Base-by-base conservation (phyloP, 2,797 vertebrate species). In the Carapus acus region DNA sequence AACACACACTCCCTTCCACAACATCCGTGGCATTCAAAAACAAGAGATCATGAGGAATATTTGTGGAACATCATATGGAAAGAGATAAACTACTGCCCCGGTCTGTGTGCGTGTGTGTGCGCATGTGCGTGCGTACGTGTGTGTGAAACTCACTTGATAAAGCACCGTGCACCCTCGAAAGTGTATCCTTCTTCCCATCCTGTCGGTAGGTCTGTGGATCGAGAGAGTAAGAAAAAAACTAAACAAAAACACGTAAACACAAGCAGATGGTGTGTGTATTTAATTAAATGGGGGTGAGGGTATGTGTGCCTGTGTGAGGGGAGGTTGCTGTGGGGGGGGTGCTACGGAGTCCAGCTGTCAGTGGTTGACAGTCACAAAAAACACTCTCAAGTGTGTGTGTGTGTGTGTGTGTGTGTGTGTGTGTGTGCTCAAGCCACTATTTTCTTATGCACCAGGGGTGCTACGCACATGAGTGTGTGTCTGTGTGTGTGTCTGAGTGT, bases 181-280 rank as follows among this genome's bases (percentile, higher is more conserved):
- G 95, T 96, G 69, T 90, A 98, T 16, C 94, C 95, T 87, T 98
- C 95, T 75, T 98, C 94, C 95, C 95, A 98, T 65, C 95, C 95
- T n/a, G 92, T 96, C 43, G 94, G 94, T 77, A 98, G 84, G 84
- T 97, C 95, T 98, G 87, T 33, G 47, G 44, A 43, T 53, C 22
- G 19, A 58, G 36, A 47, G 46, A n/a, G n/a, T n/a, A n/a, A n/a
- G n/a, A n/a, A n/a, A n/a, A n/a, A n/a, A 48, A 38, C 18, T 16
- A 38, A 31, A 62, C 31, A 65, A n/a, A 74, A 72, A 78, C 65
- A 73, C 49, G 67, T 85, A 34, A 83, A 54, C 62, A 59, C 48
- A 52, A 68, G 60, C 42, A 54, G 34, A 50, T 55, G 21, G 16
- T 24, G 22, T 37, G 40, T 16, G 45, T 15, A 48, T 49, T 38